These are phyloP conservation scores for Oenanthe oenanthe DNA, from an alignment of 2,113 vertebrate species.

Conservation along the genomic window DNA sequence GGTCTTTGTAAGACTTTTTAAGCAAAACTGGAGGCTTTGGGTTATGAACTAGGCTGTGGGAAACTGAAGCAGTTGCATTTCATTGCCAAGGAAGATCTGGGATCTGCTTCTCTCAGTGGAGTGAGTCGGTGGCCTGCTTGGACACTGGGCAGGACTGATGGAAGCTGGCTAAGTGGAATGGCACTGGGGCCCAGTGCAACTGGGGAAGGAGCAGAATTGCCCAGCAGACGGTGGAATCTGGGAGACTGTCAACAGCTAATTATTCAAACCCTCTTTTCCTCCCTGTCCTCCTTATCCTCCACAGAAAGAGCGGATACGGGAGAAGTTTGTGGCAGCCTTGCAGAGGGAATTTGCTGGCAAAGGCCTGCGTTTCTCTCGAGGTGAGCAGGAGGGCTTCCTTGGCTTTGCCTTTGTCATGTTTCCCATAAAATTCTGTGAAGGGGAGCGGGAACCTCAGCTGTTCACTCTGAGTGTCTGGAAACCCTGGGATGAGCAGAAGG, in stretches of 20 bases:
- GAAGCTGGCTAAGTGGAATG: not conserved
- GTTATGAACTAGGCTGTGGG: not conserved
- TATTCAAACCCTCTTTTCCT: not conserved
- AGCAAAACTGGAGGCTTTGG: not conserved
- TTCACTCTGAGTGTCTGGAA: not conserved
- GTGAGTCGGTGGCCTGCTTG: not conserved
- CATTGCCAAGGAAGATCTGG: not conserved
- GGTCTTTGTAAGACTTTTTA: not conserved
- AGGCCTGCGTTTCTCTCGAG: slow-evolving; percentile 91
- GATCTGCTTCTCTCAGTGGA: not conserved
- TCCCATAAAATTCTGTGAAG: not conserved
- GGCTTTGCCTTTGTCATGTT: not conserved
- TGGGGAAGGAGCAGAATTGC: not conserved
- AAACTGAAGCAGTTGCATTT: not conserved
- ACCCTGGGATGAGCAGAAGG: not conserved
- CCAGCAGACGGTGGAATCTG: not conserved
- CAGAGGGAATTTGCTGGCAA: slow-evolving; percentile 95
- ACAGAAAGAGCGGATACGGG: slow-evolving; percentile 93
- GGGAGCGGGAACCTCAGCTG: not conserved
- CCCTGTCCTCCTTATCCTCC: not conserved
- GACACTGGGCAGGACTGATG: not conserved
- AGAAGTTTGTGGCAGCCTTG: slow-evolving; percentile 95
- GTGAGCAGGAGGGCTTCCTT: slow-evolving; percentile 68
- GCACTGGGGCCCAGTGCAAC: not conserved
- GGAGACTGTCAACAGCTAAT: not conserved